Base-by-base conservation (phyloP, 2,113 vertebrate genomes). In the Micronycteris hirsuta region DNA sequence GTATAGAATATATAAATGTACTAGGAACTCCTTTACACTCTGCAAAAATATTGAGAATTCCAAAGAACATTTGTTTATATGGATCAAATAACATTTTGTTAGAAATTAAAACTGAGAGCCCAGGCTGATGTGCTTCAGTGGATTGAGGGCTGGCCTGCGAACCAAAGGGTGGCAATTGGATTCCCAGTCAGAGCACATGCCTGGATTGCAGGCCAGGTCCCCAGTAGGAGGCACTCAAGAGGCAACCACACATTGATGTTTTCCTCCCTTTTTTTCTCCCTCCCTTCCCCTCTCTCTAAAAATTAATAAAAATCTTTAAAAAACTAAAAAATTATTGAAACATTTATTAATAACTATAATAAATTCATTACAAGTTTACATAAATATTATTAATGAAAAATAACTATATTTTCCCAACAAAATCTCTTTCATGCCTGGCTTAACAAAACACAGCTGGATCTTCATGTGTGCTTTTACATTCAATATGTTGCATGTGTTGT, bases 381-480 rank as follows among this genome's bases (percentile, higher is more conserved):
- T 86, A 81, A 81, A n/a, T 41, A 68, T 45, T n/a, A n/a, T 91
- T 73, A 91, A 43, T 86, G 54, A 82, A 82, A 93, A 94, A 83
- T 83, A 82, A 82, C 22, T 87, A 24, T 67, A 74, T 91, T 87
- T 86, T 19, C 76, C 56, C 56, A 73, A 86, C 10, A 91, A 76
- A 87, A 87, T 76, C 49, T 94, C 82, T 71, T 86, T 80, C 90
- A 96, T 87, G 61, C 19, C 49, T 96, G 67, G 49, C n/a, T 96
- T 70, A 94, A 68, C 31, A 70, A 73, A 65, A 83, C 41, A 63
- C 43, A 87, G 58, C 31, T 83, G 31, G 3, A 83, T 91, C 82
- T 76, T 91, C 58, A 67, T 47, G 28, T 38, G 82, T 43, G 15
- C 33, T 49, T 94, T 86, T 94, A 43, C 41, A 87, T 70, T 91